phyloP scores from a whole-genome alignment of 2,797 vertebrate species.

The Hydrocynus forskahlii region DNA sequence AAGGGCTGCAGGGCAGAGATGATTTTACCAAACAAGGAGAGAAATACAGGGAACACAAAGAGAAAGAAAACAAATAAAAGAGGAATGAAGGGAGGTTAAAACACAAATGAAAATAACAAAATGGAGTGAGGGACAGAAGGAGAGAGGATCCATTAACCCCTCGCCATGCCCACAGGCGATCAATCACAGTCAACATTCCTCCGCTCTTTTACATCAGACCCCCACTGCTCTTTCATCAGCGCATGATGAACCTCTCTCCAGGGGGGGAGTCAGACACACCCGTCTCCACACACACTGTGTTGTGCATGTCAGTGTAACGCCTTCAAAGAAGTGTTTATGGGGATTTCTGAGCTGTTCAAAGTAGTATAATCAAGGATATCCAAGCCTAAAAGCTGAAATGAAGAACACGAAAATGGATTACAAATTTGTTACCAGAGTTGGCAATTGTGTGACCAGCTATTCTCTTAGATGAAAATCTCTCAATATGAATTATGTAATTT shows the following conservation, averaged over 20 bases:
- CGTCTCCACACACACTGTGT: conserved; percentile 32
- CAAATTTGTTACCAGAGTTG: conserved; percentile 3
- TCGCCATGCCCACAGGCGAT: conserved; percentile 63
- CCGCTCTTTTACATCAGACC: conserved; percentile 65
- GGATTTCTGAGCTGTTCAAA: conserved; percentile 14
- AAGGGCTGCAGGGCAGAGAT: background rate
- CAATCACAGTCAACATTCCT: conserved; percentile 68
- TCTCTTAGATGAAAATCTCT: no score
- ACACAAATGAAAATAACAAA: conserved; percentile 27
- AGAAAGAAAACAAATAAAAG: conserved; percentile 15
- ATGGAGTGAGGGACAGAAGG: conserved; percentile 33
- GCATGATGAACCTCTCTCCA: conserved; percentile 54
- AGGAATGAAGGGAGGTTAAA: background rate
- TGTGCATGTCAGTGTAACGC: background rate
- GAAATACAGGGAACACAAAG: conserved; percentile 9
- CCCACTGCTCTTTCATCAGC: conserved; percentile 68
- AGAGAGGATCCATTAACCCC: conserved; percentile 65
- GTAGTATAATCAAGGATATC: background rate
- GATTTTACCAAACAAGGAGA: background rate
- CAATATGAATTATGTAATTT: no score
- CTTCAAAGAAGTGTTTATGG: conserved; percentile 17
- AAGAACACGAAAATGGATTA: conserved; percentile 14
- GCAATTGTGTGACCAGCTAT: background rate
- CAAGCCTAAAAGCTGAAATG: conserved; percentile 8
- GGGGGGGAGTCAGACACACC: conserved; percentile 43